Evolutionary conservation across 2,113 vertebrate genomes (phyloP), one percentile per base, ranked within the genome.

Genomic region (Pelecanoides urinatrix): DNA sequence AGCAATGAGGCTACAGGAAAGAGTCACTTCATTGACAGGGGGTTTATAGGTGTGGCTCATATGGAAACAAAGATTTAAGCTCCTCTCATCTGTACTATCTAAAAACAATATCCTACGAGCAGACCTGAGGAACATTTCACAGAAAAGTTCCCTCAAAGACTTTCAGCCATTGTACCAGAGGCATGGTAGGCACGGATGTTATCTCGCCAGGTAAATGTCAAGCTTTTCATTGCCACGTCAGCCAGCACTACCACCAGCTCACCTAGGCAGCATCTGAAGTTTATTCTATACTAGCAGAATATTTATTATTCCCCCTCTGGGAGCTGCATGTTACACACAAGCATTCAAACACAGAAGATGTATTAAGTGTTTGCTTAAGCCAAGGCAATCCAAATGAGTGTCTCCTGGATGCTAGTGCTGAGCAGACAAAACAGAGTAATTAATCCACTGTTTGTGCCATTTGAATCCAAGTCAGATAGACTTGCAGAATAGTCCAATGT

Each of bases 341-440:
- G 73, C 73, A 89, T 44, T 87, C 86, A 91, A 80, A 74, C 61
- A 74, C 32, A 65, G 59, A 96, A 91, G 84, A 96, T 50, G 38
- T 73, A 96, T 92, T 76, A 91, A 88, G 92, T 92, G 92, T 77
- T 91, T 88, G 25, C 52, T 85, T 63, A 89, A 94, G 65, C 8
- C 70, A 84, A 75, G 73, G 65, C 94, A 96, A 70, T 49, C 47
- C 84, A 84, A 91, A 71, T 34, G 73, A 95, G 77, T 6, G 73
- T 61, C 52, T 75, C 73, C 73, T 82, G 84, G 49, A 91, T 67
- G 52, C 42, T 22, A 85, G 76, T 34, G 21, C 56, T 12, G 40
- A 92, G 47, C 56, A 65, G 44, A 56, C 26, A 85, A 83, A 82
- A 71, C 29, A 30, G 25, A 88, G 65, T 25, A 65, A 95, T 95